phyloP scores from a whole-genome alignment of 2,113 vertebrate species.

The Arvicanthis niloticus region DNA sequence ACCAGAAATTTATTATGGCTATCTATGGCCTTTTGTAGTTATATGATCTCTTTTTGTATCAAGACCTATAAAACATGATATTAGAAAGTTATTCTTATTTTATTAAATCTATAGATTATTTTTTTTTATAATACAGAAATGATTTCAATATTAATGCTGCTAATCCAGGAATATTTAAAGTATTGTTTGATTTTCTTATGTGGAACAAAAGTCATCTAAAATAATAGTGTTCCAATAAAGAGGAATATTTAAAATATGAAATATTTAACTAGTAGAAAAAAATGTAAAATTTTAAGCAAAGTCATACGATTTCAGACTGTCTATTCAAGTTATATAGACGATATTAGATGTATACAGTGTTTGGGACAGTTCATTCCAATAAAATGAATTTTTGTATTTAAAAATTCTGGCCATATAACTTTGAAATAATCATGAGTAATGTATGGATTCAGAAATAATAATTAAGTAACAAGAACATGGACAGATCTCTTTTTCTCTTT shows the following conservation, averaged over 20 bases:
- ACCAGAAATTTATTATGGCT: too few relatives aligned
- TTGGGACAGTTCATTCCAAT: neutral
- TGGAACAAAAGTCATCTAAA: neutral
- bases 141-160: neutral
- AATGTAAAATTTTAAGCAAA: neutral
- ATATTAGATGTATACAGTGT: neutral
- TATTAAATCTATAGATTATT: neutral
- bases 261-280: neutral
- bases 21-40: neutral
- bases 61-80: neutral
- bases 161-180: neutral
- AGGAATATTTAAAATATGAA: neutral
- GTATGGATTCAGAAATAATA: neutral
- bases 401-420: neutral
- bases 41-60: neutral
- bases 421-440: neutral
- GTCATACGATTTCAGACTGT: neutral
- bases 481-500: neutral
- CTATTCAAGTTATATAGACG: neutral
- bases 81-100: neutral
- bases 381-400: neutral
- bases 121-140: neutral
- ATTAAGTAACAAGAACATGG: neutral
- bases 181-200: neutral
- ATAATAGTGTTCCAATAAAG: neutral